These are phyloP conservation scores for Pedetes capensis DNA, from an alignment of 2,113 vertebrate species.

Conservation along the genomic window DNA sequence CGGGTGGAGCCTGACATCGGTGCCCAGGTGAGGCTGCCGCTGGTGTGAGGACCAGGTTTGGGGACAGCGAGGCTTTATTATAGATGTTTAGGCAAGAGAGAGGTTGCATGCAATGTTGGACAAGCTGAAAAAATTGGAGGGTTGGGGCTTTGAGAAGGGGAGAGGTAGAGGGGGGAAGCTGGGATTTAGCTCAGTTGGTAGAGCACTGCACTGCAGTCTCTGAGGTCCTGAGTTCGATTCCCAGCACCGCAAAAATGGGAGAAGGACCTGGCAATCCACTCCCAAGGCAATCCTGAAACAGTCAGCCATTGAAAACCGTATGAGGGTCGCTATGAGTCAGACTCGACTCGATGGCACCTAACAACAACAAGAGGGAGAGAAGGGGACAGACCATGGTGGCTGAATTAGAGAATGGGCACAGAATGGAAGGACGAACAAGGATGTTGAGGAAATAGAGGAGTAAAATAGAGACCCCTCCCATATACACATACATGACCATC, in stretches of 20 bases:
- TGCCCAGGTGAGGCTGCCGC: accelerated
- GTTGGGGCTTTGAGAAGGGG: accelerated
- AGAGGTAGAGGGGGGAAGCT: not conserved
- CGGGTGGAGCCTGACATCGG: accelerated
- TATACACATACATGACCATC: accelerated
- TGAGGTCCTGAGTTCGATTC: no score
- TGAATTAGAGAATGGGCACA: not conserved
- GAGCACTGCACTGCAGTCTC: no score
- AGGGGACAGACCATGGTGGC: accelerated
- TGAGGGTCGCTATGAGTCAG: no score
- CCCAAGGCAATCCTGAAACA: no score
- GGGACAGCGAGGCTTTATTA: not conserved
- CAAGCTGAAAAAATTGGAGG: not conserved
- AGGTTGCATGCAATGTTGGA: not conserved
- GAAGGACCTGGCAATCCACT: no score
- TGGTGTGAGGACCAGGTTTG: not conserved
- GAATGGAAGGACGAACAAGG: not conserved
- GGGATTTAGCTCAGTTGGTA: no score
- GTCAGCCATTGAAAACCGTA: no score
- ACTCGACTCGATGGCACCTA: no score
- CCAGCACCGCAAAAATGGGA: no score
- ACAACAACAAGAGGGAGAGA: no score
- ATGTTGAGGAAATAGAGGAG: not conserved
- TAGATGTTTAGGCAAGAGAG: not conserved
- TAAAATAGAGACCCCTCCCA: accelerated